Conservation (phyloP, 2,113 vertebrate genomes). For the Dinomys branickii region DNA sequence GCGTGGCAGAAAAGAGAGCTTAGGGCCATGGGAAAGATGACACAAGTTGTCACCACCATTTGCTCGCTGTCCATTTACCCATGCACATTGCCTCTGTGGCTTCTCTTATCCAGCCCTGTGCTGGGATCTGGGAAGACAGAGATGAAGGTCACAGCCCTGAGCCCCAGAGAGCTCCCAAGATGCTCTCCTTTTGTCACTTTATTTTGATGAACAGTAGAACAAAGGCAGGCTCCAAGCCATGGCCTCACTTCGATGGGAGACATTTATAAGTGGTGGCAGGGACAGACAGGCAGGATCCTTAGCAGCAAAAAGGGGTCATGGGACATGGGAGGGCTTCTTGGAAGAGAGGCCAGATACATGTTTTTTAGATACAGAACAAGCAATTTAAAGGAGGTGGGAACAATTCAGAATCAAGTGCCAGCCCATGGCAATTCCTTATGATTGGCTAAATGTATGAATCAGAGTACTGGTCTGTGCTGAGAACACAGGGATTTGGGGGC, state of each 20-base stretch:
- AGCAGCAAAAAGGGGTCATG: neutral
- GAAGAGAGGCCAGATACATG: neutral
- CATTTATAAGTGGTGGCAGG: neutral
- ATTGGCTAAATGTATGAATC: neutral
- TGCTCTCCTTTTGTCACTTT: neutral
- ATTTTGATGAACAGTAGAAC: neutral
- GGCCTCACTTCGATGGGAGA: neutral
- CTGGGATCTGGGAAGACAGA: neutral
- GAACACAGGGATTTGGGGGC: neutral
- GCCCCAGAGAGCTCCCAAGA: neutral
- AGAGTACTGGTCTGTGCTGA: neutral
- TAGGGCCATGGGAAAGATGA: neutral
- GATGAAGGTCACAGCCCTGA: neutral
- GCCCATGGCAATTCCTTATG: fast-evolving
- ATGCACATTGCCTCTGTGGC: too few species aligned
- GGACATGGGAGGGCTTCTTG: neutral
- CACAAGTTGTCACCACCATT: neutral
- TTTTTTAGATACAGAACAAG: neutral
- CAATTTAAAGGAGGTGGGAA: neutral
- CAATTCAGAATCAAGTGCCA: too few species aligned
- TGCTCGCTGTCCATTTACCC: neutral
- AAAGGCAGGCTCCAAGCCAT: neutral
- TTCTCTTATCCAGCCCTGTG: neutral
- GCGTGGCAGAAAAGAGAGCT: neutral
- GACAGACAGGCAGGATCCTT: neutral